Evolutionary conservation across 2,888 invertebrate species (phyloP), one percentile per base, ranked within the genome.

Genomic region (Ariolimax columbianus): DNA sequence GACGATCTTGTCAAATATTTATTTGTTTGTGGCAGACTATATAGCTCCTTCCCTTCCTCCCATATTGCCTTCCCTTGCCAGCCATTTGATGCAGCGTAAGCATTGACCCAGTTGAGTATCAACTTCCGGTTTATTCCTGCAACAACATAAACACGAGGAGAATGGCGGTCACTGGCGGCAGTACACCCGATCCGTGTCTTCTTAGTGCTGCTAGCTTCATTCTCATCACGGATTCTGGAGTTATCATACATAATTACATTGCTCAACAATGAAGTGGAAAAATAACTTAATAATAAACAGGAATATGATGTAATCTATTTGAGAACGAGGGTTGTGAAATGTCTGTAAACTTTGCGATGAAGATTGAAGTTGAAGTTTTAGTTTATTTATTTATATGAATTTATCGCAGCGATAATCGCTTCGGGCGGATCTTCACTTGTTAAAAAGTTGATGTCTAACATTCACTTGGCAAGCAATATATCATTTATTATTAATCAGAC

Each of bases 141-240:
- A 77, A 77, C 38, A 83, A 83, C 73, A 83, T 68, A 77, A 83
- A 83, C 83, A 83, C 83, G 83, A 83, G 83, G 83, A 75, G 43
- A 63, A 68, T 66, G 51, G 75, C 75, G 51, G 9, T 26, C 47
- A 33, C 11, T 9, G 33, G 19, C n/a, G 11, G 4, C n/a, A 63
- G 26, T 63, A 14, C 26, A 63, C 23, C n/a, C 23, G 23, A 11
- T n/a, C 4, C 59, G 7, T 63, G 55, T 17, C 23, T 7, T n/a
- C 11, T n/a, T 9, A 63, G 59, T 63, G n/a, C n/a, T 26, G n/a
- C 59, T 63, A 63, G n/a, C 59, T 3, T 63, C 4, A n/a, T 6
- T n/a, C 59, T 26, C n/a, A 63, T 26, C 23, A 23, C 55, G 19
- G 23, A 23, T 23, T 26, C 59, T n/a, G 17, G n/a, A 63, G 26